Evolutionary conservation across 2,797 vertebrate genomes (phyloP).

Genomic region (Hafferia zeledoni): DNA sequence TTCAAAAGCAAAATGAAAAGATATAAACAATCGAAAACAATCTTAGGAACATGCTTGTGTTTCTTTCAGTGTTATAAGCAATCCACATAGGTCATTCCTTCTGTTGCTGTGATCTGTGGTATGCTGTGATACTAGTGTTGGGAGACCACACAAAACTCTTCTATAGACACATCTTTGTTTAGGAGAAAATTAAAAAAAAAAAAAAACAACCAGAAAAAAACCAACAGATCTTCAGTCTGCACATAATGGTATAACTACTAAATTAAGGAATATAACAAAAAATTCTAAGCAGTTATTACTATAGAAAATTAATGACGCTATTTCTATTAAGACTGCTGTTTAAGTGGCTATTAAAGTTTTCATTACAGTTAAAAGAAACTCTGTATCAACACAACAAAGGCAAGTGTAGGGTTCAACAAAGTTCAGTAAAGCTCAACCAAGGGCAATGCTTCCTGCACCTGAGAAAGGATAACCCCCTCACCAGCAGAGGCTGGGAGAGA

Average conservation of each 20-base stretch:
- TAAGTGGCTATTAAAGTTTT: not conserved
- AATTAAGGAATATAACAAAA: not conserved
- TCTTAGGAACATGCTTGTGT: not conserved
- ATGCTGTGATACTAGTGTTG: not conserved
- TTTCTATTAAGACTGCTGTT: not conserved
- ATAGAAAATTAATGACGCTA: not conserved
- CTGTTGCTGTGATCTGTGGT: not conserved
- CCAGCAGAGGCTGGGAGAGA: accelerated
- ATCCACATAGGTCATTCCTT: not conserved
- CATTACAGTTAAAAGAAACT: not conserved
- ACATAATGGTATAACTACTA: not conserved
- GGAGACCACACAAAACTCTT: not conserved
- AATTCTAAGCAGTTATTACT: not conserved
- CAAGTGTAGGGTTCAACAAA: not conserved
- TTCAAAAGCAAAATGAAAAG: not conserved
- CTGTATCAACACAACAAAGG: not conserved
- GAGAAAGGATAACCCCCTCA: accelerated
- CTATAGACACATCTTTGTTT: not conserved
- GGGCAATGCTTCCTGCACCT: not conserved
- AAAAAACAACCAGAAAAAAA: not conserved
- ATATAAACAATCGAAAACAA: not conserved
- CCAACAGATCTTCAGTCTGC: not conserved
- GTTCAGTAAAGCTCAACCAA: not conserved
- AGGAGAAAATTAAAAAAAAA: not conserved
- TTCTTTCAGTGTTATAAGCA: not conserved